Conservation (phyloP, 2,113 vertebrate species). For the Oncorhynchus keta region DNA sequence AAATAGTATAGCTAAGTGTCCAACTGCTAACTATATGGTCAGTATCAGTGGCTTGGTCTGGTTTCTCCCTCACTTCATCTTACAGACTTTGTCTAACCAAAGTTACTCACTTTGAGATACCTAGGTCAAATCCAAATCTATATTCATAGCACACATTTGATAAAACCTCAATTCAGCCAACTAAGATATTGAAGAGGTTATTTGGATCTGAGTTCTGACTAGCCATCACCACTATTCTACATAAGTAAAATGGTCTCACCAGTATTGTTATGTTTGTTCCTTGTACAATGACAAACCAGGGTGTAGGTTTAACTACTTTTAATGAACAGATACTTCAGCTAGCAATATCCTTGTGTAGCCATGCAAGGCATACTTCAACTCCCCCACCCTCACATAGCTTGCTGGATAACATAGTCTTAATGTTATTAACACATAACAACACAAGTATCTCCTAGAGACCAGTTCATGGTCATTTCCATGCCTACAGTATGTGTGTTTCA, state of each 20-base stretch:
- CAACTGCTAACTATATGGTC: constrained; percentile 31
- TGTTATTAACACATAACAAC: too few relatives aligned
- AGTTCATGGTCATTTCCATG: constrained; percentile 29
- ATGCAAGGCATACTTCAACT: too few relatives aligned
- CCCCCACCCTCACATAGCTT: too few relatives aligned
- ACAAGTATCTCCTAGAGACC: too few relatives aligned
- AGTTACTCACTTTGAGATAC: background rate
- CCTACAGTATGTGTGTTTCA: constrained; percentile 16
- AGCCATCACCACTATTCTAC: background rate
- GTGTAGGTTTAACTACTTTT: too few relatives aligned
- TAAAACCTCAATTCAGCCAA: background rate
- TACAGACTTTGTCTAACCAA: background rate
- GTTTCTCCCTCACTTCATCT: background rate
- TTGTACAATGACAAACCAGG: background rate
- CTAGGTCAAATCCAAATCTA: background rate
- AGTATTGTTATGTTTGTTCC: too few relatives aligned
- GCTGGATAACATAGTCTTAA: too few relatives aligned
- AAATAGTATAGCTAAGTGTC: constrained; percentile 65
- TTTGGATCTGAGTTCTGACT: background rate
- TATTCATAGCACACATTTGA: too few relatives aligned
- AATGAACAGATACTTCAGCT: too few relatives aligned
- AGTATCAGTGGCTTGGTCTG: background rate
- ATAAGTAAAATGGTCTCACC: too few relatives aligned
- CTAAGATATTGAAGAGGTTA: background rate
- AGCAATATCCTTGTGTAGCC: too few relatives aligned